Base-by-base conservation (phyloP, 2,113 vertebrate genomes). In the Phodopus roborovskii region DNA sequence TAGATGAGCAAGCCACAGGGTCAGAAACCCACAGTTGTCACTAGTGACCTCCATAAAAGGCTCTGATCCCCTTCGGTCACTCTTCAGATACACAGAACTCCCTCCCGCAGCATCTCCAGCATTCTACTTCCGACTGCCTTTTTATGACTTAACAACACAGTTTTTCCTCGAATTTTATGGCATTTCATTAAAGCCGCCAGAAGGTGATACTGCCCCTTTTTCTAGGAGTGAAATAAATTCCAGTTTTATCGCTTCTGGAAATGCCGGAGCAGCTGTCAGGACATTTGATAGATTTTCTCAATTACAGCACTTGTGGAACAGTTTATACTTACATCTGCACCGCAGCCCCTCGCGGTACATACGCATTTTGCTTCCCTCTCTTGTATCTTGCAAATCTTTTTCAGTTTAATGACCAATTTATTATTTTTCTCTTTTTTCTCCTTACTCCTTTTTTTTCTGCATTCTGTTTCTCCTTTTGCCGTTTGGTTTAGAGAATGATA, bases 221-320 rank as follows among this genome's bases (percentile, higher is more conserved):
- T 99, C 98, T 98, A 98, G 98, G 98, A 99, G 98, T 98, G 98
- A 99, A 98, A 99, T 99, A 99, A 99, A 99, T 99, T 98, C 98
- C 98, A 97, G 98, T 99, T 99, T 99, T 99, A 99, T 99, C 98
- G 98, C 98, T 99, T 98, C 98, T 98, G 98, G 98, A 99, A 99
- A 98, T 98, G 98, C 98, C 98, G 92, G 97, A 99, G 98, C 98
- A 98, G 98, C 98, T 99, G 98, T 98, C 99, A 99, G 97, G 98
- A 97, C 98, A 91, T 97, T 98, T 99, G 99, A 99, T 99, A 98
- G 98, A 99, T 99, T 98, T 98, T 98, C 98, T 98, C 99, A 99
- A 99, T 99, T 99, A 99, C 98, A 99, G 98, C 98, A 98, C 98
- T 99, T 99, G 98, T 98, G 98, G 98, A 98, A 98, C 98, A 97